A percentile compares a stretch with the other conserved stretches of the same genome.
phyloP scores from a whole-genome alignment of 1,140 invertebrate genomes.

The Tetragnatha versicolor region DNA sequence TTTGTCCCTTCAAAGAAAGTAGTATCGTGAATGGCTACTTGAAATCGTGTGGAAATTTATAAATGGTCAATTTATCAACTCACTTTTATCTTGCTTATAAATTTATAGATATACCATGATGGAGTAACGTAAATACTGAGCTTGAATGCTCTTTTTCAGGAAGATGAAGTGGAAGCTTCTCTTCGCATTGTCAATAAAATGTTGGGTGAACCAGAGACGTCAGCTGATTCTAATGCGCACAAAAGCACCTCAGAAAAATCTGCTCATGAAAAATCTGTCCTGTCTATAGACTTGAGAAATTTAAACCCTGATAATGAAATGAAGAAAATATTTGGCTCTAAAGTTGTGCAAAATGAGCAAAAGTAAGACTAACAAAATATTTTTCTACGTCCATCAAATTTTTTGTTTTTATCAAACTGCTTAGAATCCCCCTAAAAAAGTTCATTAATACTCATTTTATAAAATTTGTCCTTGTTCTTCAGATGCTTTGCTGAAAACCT shows the following conservation, averaged over 20 bases:
- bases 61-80: too few relatives aligned
- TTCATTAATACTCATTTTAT: too few relatives aligned
- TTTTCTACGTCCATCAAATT: neutral
- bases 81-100: too few relatives aligned
- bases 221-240: neutral
- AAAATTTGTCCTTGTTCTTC: too few relatives aligned
- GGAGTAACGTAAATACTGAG: too few relatives aligned
- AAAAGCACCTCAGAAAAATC: slow-evolving; percentile 59
- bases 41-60: too few relatives aligned
- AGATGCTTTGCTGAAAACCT: too few relatives aligned
- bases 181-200: slow-evolving; percentile 77
- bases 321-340: slow-evolving; percentile 83
- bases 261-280: slow-evolving; percentile 61
- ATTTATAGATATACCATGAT: too few relatives aligned
- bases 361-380: slow-evolving; percentile 62
- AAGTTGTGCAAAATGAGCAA: slow-evolving; percentile 75
- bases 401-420: neutral
- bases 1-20: too few relatives aligned
- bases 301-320: slow-evolving; percentile 85
- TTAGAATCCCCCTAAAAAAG: too few relatives aligned
- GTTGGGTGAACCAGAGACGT: slow-evolving; percentile 68
- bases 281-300: slow-evolving; percentile 75
- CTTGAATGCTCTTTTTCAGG: slow-evolving; percentile 61
- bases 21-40: too few relatives aligned
- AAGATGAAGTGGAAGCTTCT: slow-evolving; percentile 78